Base-by-base conservation (phyloP, 2,888 invertebrate species). In the Eupelmus urozonus region DNA sequence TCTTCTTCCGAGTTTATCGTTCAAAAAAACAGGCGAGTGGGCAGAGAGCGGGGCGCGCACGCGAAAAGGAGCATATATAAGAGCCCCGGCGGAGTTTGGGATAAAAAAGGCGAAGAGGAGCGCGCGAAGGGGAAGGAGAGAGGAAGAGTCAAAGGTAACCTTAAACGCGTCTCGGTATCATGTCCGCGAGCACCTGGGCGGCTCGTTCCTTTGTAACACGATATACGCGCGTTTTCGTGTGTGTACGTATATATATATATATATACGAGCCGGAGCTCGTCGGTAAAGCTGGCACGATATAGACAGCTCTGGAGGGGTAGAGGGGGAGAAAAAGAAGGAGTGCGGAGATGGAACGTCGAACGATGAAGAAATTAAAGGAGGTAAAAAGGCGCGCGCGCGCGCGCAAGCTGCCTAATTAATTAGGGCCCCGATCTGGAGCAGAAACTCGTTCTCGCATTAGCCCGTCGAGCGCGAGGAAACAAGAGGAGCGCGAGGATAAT, bases 121-220 rank as follows among this genome's bases (percentile, higher is more conserved):
- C 13, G 16, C 18, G 25, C 16, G 40, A 62, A 51, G 42, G 67
- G 34, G 53, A 51, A 16, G 23, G n/a, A 59, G 66, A 57, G 25
- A 18, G 70, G 60, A 67, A 55, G 70, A 75, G 77, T 84, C 84
- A 85, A 85, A 84, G 84, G 88, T 88, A 88, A 88, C 87, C 85
- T 84, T 88, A 88, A 85, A 87, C 88, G 85, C 84, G 84, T 84
- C 85, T 83, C 83, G 84, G 86, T 87, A 86, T 88, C 87, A 88
- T 87, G 87, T 88, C 86, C 84, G 76, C 81, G 85, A 85, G 86
- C 87, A 88, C 86, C 88, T 87, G 87, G 87, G 87, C 88, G 88
- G 88, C 83, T 84, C 82, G 83, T 83, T n/a, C 84, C 85, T 88
- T 88, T 88, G 88, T 88, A 88, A 88, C 85, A 85, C 85, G 87